Evolutionary conservation across 2,797 vertebrate species (phyloP).

Genomic region (Pelodytes ibericus): DNA sequence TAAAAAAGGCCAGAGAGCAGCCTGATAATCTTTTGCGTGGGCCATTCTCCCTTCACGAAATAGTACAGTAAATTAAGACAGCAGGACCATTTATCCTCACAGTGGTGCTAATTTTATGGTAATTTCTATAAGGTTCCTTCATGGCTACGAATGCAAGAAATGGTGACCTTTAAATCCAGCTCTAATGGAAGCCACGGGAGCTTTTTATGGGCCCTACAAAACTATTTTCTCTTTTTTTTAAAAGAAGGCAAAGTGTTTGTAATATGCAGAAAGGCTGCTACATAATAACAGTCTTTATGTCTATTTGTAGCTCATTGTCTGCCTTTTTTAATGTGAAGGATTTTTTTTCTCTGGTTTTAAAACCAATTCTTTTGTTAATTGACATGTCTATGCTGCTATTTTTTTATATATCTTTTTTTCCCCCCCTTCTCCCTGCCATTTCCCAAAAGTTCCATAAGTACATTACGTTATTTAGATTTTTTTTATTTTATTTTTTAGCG

Average conservation of each 20-base stretch:
- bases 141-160: conserved; percentile 21
- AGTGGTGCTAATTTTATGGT: conserved; percentile 45
- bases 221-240: conserved; percentile 36
- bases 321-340: conserved; percentile 6
- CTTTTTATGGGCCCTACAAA: conserved; percentile 26
- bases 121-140: conserved; percentile 35
- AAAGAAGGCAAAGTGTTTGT: conserved; percentile 40
- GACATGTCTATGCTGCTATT: conserved; percentile 42
- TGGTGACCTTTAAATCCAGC: conserved; percentile 39
- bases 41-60: conserved; percentile 42
- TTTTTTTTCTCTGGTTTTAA: conserved; percentile 16
- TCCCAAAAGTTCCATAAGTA: neutral
- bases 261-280: conserved; percentile 25
- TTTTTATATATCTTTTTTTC: conserved; percentile 19
- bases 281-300: conserved; percentile 49
- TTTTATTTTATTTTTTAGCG: neutral
- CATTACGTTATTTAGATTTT: neutral
- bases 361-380: conserved; percentile 24
- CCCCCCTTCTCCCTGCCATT: too few species aligned
- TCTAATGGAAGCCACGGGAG: conserved; percentile 46
- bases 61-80: conserved; percentile 52
- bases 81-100: conserved; percentile 46
- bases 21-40: conserved; percentile 47
- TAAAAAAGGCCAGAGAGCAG: conserved; percentile 32
- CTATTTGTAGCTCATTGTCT: conserved; percentile 46